Percentiles rank a stretch among this genome's conserved stretches.
phyloP scores from a whole-genome alignment of 2,888 invertebrate species.

The Venustoraphidia nigricollis region DNA sequence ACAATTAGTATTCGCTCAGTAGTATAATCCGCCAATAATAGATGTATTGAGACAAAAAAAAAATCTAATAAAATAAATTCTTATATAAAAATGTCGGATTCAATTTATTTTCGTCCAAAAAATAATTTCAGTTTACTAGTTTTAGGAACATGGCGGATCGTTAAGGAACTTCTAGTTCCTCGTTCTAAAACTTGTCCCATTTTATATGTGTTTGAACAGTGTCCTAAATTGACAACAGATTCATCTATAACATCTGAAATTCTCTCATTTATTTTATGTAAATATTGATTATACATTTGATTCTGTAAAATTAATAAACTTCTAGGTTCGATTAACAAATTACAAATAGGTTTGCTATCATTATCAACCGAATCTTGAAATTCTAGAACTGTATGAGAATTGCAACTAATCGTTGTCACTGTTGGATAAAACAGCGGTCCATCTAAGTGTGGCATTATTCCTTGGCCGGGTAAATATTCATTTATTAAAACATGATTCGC shows the following conservation, averaged over 20 bases:
- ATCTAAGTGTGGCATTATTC: conserved; percentile 95
- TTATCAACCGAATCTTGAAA: conserved; percentile 45
- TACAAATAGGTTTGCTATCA: conserved; percentile 36
- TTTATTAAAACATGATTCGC: conserved; percentile 93
- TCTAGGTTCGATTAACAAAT: conserved; percentile 69
- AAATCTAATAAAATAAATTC: too few species aligned
- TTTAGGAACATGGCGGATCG: conserved; percentile 87
- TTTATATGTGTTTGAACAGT: conserved; percentile 38
- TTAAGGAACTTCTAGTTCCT: conserved; percentile 69
- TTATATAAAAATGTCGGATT: too few species aligned
- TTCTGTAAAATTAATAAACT: conserved; percentile 78
- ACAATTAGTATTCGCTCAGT: too few species aligned
- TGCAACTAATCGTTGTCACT: conserved; percentile 83
- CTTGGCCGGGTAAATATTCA: conserved; percentile 86
- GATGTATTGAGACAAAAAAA: too few species aligned
- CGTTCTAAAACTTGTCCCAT: conserved; percentile 41
- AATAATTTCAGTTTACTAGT: conserved; percentile 59
- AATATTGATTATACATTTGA: conserved; percentile 63
- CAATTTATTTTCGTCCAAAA: conserved; percentile 25
- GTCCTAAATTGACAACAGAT: conserved; percentile 44
- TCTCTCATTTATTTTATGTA: conserved; percentile 74
- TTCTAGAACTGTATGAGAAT: conserved; percentile 80
- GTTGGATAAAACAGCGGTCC: conserved; percentile 87
- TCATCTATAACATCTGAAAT: conserved; percentile 45
- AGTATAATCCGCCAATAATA: too few species aligned